phyloP scores from a whole-genome alignment of 2,888 invertebrate genomes.

The Eupithecia inturbata region DNA sequence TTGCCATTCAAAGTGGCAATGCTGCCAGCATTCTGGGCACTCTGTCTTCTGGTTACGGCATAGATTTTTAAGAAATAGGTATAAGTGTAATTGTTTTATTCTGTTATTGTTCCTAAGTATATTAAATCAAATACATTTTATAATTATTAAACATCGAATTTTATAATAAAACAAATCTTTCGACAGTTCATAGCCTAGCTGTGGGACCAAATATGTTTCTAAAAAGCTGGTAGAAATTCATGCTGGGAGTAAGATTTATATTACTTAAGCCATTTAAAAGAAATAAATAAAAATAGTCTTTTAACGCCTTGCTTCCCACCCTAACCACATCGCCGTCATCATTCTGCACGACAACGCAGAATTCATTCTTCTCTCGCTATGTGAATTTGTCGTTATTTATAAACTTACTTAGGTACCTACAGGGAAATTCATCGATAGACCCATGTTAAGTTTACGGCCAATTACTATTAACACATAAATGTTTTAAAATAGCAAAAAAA shows the following conservation, averaged over 20 bases:
- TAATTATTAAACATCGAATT: not conserved
- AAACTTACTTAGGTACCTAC: not conserved
- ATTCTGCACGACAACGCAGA: slow-evolving; percentile 58
- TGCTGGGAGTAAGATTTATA: not conserved
- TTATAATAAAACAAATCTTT: not conserved
- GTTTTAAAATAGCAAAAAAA: too few species aligned
- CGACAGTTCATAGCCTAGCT: not conserved
- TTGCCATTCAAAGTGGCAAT: too few species aligned
- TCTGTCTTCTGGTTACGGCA: too few species aligned
- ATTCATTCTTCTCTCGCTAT: slow-evolving; percentile 51
- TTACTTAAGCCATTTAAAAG: not conserved
- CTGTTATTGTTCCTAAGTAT: too few species aligned
- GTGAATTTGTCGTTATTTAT: slow-evolving; percentile 52
- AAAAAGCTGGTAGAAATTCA: not conserved
- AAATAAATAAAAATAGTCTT: not conserved
- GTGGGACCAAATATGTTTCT: not conserved
- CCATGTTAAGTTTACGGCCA: too few species aligned
- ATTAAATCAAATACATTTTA: too few species aligned
- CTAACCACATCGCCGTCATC: slow-evolving; percentile 56
- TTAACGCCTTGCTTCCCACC: slow-evolving; percentile 37
- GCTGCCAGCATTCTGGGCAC: too few species aligned
- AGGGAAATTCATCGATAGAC: not conserved
- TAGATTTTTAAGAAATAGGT: too few species aligned
- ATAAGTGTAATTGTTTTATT: too few species aligned
- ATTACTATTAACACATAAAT: not conserved